A percentile compares a stretch with the other conserved stretches of the same genome.
These are phyloP conservation scores for Macaria liturata DNA, from an alignment of 2,888 invertebrate genomes.

Conservation along the genomic window DNA sequence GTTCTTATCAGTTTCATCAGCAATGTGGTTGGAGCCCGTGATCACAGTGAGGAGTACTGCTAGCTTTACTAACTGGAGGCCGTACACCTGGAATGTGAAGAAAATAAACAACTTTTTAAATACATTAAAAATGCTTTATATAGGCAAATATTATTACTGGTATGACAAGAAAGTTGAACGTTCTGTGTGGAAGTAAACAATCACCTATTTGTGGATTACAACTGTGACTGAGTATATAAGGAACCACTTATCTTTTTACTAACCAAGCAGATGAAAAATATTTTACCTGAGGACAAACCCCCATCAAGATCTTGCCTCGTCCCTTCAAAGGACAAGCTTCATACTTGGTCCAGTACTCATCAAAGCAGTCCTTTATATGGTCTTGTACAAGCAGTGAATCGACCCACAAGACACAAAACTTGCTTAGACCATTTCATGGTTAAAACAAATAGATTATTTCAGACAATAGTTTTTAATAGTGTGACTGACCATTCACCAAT, in stretches of 20 bases:
- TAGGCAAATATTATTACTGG: no score
- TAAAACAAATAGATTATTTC: no score
- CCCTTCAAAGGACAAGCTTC: conserved; percentile 86
- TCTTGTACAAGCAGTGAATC: no score
- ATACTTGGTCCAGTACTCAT: conserved; percentile 88
- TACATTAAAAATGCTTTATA: no score
- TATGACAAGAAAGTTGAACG: no score
- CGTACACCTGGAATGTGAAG: conserved; percentile 86
- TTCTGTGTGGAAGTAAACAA: no score
- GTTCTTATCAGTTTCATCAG: conserved; percentile 54
- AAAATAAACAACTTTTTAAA: conserved; percentile 35
- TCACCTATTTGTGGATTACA: no score
- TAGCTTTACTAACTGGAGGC: conserved; percentile 93
- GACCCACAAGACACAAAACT: no score
- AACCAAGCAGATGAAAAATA: background rate
- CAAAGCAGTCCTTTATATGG: conserved; percentile 87
- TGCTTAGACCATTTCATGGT: no score
- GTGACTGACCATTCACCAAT: no score
- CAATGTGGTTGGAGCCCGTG: conserved; percentile 68
- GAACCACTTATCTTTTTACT: background rate
- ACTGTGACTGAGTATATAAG: background rate
- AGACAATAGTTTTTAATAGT: no score
- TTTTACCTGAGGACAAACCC: conserved; percentile 90
- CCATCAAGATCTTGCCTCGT: conserved; percentile 89
- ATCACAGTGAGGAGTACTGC: conserved; percentile 88